Evolutionary conservation across 2,888 invertebrate genomes (phyloP).

Genomic region (Gortyna flavago): DNA sequence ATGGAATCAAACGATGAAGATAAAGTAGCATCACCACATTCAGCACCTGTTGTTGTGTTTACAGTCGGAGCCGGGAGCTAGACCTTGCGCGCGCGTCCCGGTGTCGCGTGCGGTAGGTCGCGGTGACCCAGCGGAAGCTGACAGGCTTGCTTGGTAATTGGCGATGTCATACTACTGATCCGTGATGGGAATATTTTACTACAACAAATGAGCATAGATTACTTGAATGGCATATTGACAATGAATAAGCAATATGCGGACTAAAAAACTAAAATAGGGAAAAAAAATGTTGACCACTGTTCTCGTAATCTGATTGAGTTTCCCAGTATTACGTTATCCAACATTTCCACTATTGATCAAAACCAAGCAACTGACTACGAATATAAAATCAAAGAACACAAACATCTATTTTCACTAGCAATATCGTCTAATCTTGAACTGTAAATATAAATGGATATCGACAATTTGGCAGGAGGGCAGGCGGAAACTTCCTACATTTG

Average conservation of each 20-base stretch:
- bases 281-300: background rate
- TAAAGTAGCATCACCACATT: slow-evolving; percentile 48
- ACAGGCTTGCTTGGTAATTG: slow-evolving; percentile 22
- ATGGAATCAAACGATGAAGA: slow-evolving; percentile 9
- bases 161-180: slow-evolving; percentile 2
- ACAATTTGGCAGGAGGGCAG: slow-evolving; percentile 50
- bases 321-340: background rate
- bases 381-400: slow-evolving; percentile 10
- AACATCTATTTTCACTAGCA: slow-evolving; percentile 20
- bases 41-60: slow-evolving; percentile 64
- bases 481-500: slow-evolving; percentile 65
- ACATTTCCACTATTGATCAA: slow-evolving; percentile 11
- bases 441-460: slow-evolving; percentile 49
- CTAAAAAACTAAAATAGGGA: background rate
- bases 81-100: slow-evolving; percentile 65
- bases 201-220: slow-evolving; percentile 2
- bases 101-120: slow-evolving; percentile 71
- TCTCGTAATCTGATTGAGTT: background rate
- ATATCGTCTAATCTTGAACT: slow-evolving; percentile 26
- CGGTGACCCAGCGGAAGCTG: slow-evolving; percentile 37
- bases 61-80: slow-evolving; percentile 57
- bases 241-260: background rate
- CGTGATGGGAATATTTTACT: slow-evolving; percentile 13
- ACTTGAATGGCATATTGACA: slow-evolving; percentile 2
- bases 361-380: background rate